Evolutionary conservation across 1,140 invertebrate genomes (phyloP), one percentile per base, ranked within the genome.

Genomic region (Trinorchestia longiramus): DNA sequence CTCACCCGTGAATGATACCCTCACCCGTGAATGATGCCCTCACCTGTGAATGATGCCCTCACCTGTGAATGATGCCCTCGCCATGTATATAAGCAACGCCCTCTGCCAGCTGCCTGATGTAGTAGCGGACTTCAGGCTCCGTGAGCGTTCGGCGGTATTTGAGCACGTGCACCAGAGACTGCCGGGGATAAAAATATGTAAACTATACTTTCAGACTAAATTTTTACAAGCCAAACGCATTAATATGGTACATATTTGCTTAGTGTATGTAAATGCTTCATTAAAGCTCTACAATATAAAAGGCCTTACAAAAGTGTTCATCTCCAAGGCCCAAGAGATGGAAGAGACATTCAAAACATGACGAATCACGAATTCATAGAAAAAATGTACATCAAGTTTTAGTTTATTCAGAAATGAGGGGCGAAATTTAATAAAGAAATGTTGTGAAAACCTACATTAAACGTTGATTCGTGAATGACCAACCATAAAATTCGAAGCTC

Each of bases 121-220:
- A 99, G 97, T 99, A 99, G 95, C 99, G 98, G 0, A 99, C 99
- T 97, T 99, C 99, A 43, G 98, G 99, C 97, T 99, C 99, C 0
- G 99, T 99, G 95, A 99, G 98, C n/a, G 98, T 98, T 98, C 99
- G 99, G 97, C 99, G 98, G 96, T 99, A 98, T 97, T 99, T 99
- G 97, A 98, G 97, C 62, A 98, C 97, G 97, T 98, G 98, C 97
- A 98, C 98, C 95, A 98, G 96, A 43, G 98, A 98, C 97, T 98
- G 97, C 47, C 97, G 97, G 95, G 3, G 8, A 90, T 43, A 41
- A 15, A 42, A 42, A n/a, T 15, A 87, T 15, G 40, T 53, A 53
- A 53, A 53, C 47, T 53, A 6, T 53, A 8, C 47, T 6, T 6
- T 53, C 47, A 53, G 19, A 53, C 6, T 53, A 19, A 53, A 53